Conservation (phyloP, 1,140 invertebrate genomes). For the Glomeris maerens region DNA sequence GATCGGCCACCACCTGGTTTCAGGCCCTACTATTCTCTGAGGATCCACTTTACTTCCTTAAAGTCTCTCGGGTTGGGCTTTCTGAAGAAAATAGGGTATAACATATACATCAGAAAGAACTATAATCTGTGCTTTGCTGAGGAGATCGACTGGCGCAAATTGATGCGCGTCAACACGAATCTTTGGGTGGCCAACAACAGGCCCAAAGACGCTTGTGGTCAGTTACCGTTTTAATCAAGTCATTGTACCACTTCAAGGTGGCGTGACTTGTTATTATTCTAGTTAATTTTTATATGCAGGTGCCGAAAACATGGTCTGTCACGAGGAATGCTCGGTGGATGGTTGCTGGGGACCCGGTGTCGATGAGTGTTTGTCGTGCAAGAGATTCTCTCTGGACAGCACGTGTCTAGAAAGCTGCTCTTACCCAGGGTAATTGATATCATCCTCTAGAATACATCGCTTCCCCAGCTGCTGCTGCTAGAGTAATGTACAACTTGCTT, state of each 20-base stretch:
- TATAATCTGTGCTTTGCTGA: constrained; percentile 74
- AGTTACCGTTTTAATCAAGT: constrained; percentile 41
- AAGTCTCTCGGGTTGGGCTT: constrained; percentile 69
- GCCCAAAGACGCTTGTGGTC: constrained; percentile 53
- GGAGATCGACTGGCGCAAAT: constrained; percentile 66
- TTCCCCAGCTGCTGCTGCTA: too few species aligned
- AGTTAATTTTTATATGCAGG: constrained; percentile 32
- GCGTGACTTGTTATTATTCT: too few species aligned
- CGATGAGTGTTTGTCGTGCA: constrained; percentile 76
- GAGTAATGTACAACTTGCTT: too few species aligned
- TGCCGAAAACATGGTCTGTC: constrained; percentile 58
- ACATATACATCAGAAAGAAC: constrained; percentile 78
- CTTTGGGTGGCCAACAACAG: constrained; percentile 61
- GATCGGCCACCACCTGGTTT: too few species aligned
- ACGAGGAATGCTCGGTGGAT: constrained; percentile 65
- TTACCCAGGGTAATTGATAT: constrained; percentile 20
- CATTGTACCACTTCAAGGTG: too few species aligned
- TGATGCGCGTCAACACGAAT: constrained; percentile 52
- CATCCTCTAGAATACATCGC: neutral
- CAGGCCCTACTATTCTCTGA: constrained; percentile 58
- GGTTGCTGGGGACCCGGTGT: constrained; percentile 91
- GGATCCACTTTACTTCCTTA: constrained; percentile 78
- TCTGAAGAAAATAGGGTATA: constrained; percentile 71
- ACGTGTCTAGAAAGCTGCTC: constrained; percentile 65
- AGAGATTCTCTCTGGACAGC: constrained; percentile 57